Evolutionary conservation across 2,797 vertebrate genomes (phyloP), one percentile per base, ranked within the genome.

Genomic region (Melanotaenia maccullochi): DNA sequence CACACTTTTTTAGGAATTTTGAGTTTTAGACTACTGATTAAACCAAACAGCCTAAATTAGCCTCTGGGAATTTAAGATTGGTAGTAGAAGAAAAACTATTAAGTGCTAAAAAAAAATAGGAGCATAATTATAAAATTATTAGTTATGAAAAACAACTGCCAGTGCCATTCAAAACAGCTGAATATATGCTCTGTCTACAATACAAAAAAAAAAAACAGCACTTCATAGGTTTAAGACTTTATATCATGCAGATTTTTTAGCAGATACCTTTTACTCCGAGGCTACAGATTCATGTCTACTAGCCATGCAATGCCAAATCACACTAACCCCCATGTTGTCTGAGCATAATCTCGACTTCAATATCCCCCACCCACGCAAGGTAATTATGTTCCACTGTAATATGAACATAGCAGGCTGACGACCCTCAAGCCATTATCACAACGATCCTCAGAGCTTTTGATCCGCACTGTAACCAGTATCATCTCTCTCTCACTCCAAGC

Each of bases 321-420:
- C 82, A 86, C 80, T 79, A 20, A 74, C 60, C 75, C 81, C 70
- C 75, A 55, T 61, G 82, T 84, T 72, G 75, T 73, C 73, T 28
- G 55, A 59, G 68, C 58, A 30, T 57, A 22, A 80, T 91, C 82
- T 90, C 85, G 49, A 76, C 59, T 57, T 83, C 88, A 91, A 86
- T 86, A 89, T 74, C 75, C 68, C 64, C 59, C 59, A 18, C 82
- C 79, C 69, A 68, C 20, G 71, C 81, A 72, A 74, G 60, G 78
- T 88, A 83, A 92, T 92, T 90, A 90, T 79, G 74, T 84, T 90
- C 73, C 35, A 44, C 75, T 89, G 90, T 86, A 90, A 91, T 84
- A 90, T 91, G 87, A 92, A 90, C 74, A 60, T 72, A 65, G 82
- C 60, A 52, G 79, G 77, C 84, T 78, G 82, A 92, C 80, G 70